A percentile compares a stretch with the other conserved stretches of the same genome.
Evolutionary conservation across 2,888 invertebrate species (phyloP).

Genomic region (Electrophaes corylata): DNA sequence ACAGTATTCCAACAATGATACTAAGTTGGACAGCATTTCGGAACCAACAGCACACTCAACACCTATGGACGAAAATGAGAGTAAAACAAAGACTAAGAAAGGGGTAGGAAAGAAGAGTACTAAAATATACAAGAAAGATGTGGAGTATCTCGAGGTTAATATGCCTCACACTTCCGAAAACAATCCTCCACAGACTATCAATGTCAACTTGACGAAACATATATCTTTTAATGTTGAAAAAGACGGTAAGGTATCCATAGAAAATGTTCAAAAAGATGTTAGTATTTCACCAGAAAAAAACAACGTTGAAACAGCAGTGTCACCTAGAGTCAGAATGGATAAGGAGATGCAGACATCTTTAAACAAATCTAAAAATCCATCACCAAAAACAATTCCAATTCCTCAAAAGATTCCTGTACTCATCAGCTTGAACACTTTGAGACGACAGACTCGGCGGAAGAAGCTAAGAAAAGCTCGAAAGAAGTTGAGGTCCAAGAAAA

Average conservation of each 20-base stretch:
- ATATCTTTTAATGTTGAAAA: slow-evolving; percentile 78
- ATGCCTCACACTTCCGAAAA: slow-evolving; percentile 56
- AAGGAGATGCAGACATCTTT: slow-evolving; percentile 74
- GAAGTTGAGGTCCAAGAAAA: slow-evolving; percentile 52
- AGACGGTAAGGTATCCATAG: slow-evolving; percentile 64
- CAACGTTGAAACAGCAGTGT: slow-evolving; percentile 45
- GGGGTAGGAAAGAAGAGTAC: slow-evolving; percentile 61
- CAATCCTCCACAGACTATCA: slow-evolving; percentile 61
- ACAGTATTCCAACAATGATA: slow-evolving; percentile 74
- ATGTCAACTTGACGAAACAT: slow-evolving; percentile 76
- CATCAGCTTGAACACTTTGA: slow-evolving; percentile 68
- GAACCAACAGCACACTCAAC: slow-evolving; percentile 84
- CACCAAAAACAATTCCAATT: slow-evolving; percentile 31
- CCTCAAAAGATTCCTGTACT: slow-evolving; percentile 62
- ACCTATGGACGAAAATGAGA: slow-evolving; percentile 66
- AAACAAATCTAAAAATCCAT: slow-evolving; percentile 45
- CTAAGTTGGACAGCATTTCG: slow-evolving; percentile 56
- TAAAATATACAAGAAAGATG: slow-evolving; percentile 70
- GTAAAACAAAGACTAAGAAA: slow-evolving; percentile 61
- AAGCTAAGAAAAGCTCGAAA: slow-evolving; percentile 53
- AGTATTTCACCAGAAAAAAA: slow-evolving; percentile 61
- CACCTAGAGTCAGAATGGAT: slow-evolving; percentile 52
- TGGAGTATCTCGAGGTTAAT: slow-evolving; percentile 70
- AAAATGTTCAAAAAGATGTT: slow-evolving; percentile 58
- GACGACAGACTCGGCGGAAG: slow-evolving; percentile 57